These are phyloP conservation scores for Zelostemma sp. DNA, from an alignment of 1,140 invertebrate species.

Conservation along the genomic window DNA sequence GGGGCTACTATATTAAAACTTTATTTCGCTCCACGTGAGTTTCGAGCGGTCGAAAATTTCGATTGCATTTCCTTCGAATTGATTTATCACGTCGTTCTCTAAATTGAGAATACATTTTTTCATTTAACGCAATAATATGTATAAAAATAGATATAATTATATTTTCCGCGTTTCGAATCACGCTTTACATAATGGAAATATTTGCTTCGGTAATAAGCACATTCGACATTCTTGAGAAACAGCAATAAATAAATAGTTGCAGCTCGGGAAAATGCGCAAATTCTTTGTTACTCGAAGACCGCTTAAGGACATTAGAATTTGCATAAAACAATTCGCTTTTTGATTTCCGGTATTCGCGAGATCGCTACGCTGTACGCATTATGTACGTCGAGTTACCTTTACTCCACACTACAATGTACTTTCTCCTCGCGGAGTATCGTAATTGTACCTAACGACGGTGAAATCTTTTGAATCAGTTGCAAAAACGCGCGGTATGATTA, in stretches of 20 bases:
- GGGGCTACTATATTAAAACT: slow-evolving; percentile 19
- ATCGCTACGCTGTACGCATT: slow-evolving; percentile 33
- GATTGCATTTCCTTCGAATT: no score
- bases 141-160: no score
- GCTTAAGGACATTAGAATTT: slow-evolving; percentile 32
- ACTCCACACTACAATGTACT: slow-evolving; percentile 42
- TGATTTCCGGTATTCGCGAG: slow-evolving; percentile 32
- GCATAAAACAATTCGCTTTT: slow-evolving; percentile 36
- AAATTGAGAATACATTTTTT: no score
- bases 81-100: no score
- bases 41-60: no score
- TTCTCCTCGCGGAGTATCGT: slow-evolving; percentile 38
- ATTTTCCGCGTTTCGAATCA: no score
- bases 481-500: slow-evolving; percentile 42
- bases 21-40: neutral
- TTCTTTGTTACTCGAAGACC: slow-evolving; percentile 7
- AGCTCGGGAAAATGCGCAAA: neutral
- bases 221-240: no score
- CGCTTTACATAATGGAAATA: no score
- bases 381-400: slow-evolving; percentile 41
- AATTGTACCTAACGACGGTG: slow-evolving; percentile 47
- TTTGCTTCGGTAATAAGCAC: no score
- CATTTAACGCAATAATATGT: no score
- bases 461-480: slow-evolving; percentile 41
- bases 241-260: neutral